Conservation (phyloP, 2,888 invertebrate species). For the Acrobeloides nanus region DNA sequence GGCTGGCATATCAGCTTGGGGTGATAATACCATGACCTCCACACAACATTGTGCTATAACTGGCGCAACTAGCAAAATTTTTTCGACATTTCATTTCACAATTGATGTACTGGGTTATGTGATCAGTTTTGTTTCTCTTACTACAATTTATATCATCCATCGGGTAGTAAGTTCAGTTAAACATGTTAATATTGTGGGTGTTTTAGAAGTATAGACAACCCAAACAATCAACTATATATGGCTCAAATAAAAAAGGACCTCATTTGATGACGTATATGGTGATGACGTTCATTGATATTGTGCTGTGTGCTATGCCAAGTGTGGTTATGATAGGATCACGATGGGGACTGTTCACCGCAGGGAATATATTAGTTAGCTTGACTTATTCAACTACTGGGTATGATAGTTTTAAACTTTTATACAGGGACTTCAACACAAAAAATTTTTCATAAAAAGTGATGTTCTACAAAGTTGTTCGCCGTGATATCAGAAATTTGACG, state of each 20-base stretch:
- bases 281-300: slow-evolving; percentile 29
- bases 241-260: too few species aligned
- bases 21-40: slow-evolving; percentile 11
- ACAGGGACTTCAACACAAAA: too few species aligned
- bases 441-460: too few species aligned
- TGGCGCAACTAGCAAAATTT: slow-evolving; percentile 32
- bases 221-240: too few species aligned
- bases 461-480: too few species aligned
- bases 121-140: slow-evolving; percentile 30
- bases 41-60: slow-evolving; percentile 40
- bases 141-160: slow-evolving; percentile 19
- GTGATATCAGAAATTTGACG: too few species aligned
- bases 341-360: slow-evolving; percentile 27
- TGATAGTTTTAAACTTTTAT: too few species aligned
- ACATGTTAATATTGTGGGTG: too few species aligned
- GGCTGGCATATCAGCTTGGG: slow-evolving; percentile 24
- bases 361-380: slow-evolving; percentile 30
- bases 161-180: slow-evolving; percentile 14
- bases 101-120: slow-evolving; percentile 32
- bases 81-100: slow-evolving; percentile 38
- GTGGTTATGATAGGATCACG: slow-evolving; percentile 35
- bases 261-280: slow-evolving; percentile 25
- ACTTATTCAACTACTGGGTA: slow-evolving; percentile 39
- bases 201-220: too few species aligned
- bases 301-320: slow-evolving; percentile 27